Base-by-base conservation (phyloP, 1,140 invertebrate genomes). In the Arctopsyche grandis region DNA sequence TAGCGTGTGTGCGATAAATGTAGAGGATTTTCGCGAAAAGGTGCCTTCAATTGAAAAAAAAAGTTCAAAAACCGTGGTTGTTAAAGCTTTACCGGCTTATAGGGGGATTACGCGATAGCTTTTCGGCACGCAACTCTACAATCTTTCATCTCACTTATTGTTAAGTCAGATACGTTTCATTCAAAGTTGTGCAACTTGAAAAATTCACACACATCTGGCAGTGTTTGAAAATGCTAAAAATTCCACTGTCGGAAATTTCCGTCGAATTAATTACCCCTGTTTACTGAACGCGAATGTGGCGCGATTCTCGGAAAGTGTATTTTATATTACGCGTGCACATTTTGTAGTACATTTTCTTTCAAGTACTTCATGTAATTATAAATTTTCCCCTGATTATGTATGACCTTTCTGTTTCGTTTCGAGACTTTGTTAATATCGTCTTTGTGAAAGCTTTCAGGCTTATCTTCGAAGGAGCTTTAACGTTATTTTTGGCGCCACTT, bases 41-140 rank as follows among this genome's bases (percentile, higher is more conserved):
- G 16, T 16, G 48, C 48, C 26, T 66, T 66, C 63, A 29, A 66
- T 66, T 66, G 63, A 66, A 66, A 66, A 66, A 66, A 66, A 66
- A 66, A 66, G 63, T 66, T 66, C 26, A 22, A 29, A 66, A 66
- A 29, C 21, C 24, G 63, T 22, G 63, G 63, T 66, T 66, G 63
- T 66, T 66, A 22, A 26, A 66, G 63, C 21, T 66, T 66, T 66
- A 66, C 24, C 22, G 63, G 63, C 63, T 66, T 66, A 22, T 29
- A 12, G 12, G 29, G 22, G 63, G 63, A 66, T 66, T 66, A 66
- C 24, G 19, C 22, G 19, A 66, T 66, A 66, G 63, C 63, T 66
- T 24, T 66, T 66, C 63, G 63, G 24, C 63, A 66, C 63, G 63
- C 63, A 66, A 66, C 63, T 66, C 24, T 66, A 29, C 63, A 66